Percentiles rank a stretch among this genome's conserved stretches.
Conservation (phyloP, 2,113 vertebrate species). For the Morone chrysops region DNA sequence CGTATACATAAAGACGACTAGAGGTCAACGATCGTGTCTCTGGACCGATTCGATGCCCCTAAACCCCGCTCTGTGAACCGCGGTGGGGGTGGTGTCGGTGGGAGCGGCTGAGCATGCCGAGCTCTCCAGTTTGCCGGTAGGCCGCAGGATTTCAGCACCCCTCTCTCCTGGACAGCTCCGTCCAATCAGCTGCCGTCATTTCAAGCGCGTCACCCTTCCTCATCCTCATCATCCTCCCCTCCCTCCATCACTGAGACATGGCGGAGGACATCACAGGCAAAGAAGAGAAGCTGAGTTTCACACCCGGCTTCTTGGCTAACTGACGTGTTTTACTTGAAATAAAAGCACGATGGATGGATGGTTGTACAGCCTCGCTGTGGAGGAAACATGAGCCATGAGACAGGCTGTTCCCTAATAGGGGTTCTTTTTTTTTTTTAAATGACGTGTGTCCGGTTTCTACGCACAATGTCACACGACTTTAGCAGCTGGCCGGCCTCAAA, state of each 20-base stretch:
- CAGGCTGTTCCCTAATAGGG: neutral
- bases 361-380: neutral
- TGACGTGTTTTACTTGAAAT: too few relatives aligned
- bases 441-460: constrained; percentile 68
- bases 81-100: constrained; percentile 37
- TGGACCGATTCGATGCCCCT: neutral
- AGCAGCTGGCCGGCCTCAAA: constrained; percentile 59
- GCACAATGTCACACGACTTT: constrained; percentile 79
- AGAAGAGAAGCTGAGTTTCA: constrained; percentile 34
- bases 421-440: constrained; percentile 3
- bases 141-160: constrained; percentile 82
- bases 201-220: constrained; percentile 62
- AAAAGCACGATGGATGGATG: accelerated
- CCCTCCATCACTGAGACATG: constrained; percentile 69
- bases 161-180: constrained; percentile 81
- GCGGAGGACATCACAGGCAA: constrained; percentile 67
- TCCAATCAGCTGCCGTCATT: constrained; percentile 69
- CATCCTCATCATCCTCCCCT: constrained; percentile 55
- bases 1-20: neutral
- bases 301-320: constrained; percentile 17
- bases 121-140: constrained; percentile 59
- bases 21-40: constrained; percentile 12
- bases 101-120: constrained; percentile 13
- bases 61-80: neutral
- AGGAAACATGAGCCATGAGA: neutral